Evolutionary conservation across 1,140 invertebrate genomes (phyloP).

Genomic region (Kradibia gibbosae): DNA sequence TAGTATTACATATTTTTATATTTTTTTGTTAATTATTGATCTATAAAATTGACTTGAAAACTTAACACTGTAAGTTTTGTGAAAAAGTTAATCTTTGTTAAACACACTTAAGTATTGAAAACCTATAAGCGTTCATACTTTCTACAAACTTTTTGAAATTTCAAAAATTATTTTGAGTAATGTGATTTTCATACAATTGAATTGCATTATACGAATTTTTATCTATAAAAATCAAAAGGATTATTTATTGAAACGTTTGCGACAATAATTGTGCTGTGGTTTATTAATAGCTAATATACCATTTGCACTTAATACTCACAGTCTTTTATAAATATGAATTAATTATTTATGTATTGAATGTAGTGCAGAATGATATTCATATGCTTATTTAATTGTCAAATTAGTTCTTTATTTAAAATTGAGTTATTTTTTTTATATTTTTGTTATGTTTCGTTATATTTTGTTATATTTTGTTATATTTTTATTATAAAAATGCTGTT

Average conservation of each 20-base stretch:
- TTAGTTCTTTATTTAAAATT: too few relatives aligned
- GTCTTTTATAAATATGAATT: too few relatives aligned
- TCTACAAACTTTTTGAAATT: background rate
- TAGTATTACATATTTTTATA: constrained; percentile 19
- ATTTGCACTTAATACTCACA: too few relatives aligned
- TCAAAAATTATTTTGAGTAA: background rate
- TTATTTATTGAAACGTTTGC: background rate
- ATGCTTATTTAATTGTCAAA: too few relatives aligned
- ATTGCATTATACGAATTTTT: background rate
- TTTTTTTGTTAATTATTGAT: constrained; percentile 31
- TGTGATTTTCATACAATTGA: background rate
- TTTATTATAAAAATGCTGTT: too few relatives aligned
- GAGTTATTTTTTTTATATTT: too few relatives aligned
- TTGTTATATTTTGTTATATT: too few relatives aligned
- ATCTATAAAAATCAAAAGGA: background rate
- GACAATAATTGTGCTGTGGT: background rate
- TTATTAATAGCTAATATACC: background rate
- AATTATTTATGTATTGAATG: too few relatives aligned
- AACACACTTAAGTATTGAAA: constrained; percentile 11
- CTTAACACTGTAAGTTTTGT: background rate
- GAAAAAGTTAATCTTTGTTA: constrained; percentile 11
- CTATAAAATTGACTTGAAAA: constrained; percentile 16
- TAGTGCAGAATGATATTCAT: too few relatives aligned
- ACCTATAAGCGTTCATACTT: background rate
- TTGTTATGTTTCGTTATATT: too few relatives aligned